phyloP scores from a whole-genome alignment of 2,113 vertebrate species.

The Cinclus mexicanus region DNA sequence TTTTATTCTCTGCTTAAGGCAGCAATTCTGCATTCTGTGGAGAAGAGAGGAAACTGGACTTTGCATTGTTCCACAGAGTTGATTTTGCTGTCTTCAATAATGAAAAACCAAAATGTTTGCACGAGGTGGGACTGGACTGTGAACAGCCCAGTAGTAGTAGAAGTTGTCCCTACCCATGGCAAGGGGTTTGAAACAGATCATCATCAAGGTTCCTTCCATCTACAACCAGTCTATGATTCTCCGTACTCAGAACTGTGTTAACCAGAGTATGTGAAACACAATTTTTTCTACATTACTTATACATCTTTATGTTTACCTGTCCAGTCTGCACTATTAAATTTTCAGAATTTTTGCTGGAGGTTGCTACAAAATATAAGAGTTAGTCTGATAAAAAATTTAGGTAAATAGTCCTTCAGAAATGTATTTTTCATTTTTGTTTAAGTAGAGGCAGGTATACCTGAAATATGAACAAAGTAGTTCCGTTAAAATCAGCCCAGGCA shows the following conservation, averaged over 20 bases:
- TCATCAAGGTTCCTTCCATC: neutral
- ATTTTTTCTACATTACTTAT: neutral
- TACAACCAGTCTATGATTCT: neutral
- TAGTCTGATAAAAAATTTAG: neutral
- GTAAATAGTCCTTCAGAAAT: neutral
- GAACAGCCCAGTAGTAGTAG: accelerated
- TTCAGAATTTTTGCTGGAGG: neutral
- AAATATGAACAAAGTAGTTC: neutral
- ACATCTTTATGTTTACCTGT: neutral
- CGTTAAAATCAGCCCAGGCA: neutral
- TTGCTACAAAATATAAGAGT: neutral
- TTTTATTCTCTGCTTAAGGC: neutral
- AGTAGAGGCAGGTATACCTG: neutral
- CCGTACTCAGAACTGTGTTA: neutral
- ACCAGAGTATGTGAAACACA: neutral
- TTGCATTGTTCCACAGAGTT: neutral
- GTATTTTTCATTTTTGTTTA: neutral
- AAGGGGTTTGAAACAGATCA: neutral
- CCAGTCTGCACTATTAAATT: neutral
- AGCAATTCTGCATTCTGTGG: neutral
- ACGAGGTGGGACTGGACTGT: neutral
- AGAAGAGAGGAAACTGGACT: neutral
- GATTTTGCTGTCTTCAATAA: neutral
- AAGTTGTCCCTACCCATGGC: neutral
- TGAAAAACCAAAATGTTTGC: neutral